phyloP scores from a whole-genome alignment of 2,797 vertebrate species.

The Tapirus indicus region DNA sequence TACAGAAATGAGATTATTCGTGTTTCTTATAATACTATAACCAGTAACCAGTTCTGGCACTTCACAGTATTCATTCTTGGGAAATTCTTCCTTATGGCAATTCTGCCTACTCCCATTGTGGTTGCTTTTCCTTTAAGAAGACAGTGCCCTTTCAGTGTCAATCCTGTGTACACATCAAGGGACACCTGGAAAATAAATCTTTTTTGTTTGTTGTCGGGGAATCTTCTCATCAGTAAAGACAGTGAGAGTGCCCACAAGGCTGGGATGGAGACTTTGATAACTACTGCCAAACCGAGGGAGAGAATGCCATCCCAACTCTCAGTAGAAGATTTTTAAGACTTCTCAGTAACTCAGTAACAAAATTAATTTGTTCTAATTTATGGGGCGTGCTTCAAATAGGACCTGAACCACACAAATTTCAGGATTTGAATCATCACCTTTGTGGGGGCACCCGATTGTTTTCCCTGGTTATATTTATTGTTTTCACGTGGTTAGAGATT shows the following conservation, averaged over 20 bases:
- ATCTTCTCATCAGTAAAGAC: background rate
- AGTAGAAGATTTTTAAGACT: background rate
- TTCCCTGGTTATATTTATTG: constrained; percentile 47
- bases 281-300: background rate
- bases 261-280: background rate
- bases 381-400: background rate
- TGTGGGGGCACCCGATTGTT: constrained; percentile 32
- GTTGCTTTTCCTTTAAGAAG: background rate
- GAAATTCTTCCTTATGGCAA: background rate
- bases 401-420: background rate
- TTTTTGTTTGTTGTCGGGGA: background rate
- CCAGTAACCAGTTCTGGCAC: background rate
- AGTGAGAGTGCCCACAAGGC: background rate
- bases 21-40: background rate
- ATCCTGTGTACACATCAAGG: background rate
- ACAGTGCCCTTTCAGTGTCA: background rate
- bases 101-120: background rate
- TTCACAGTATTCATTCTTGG: background rate
- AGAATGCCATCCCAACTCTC: background rate
- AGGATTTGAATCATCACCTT: constrained; percentile 25
- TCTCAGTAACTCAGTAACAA: background rate
- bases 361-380: background rate
- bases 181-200: background rate
- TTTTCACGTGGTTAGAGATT: constrained; percentile 43
- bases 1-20: background rate